Conservation (phyloP, 2,797 vertebrate species). For the Ctenochaetus hawaiiensis region DNA sequence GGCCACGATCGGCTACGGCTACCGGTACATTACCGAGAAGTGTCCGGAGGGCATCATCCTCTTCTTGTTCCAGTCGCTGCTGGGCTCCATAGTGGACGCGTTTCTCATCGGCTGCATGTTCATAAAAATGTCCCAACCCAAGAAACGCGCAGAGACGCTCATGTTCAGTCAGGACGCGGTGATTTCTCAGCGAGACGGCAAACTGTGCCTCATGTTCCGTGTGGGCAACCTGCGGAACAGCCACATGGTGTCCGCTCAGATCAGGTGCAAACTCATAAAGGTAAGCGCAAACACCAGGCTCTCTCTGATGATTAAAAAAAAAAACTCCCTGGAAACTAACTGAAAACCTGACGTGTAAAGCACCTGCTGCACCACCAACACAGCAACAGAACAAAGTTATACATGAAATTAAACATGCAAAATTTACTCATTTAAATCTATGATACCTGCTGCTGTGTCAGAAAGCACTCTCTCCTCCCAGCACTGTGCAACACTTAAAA, state of each 20-base stretch:
- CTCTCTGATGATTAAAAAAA: not conserved
- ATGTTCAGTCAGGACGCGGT: conserved; percentile 93
- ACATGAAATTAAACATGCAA: not conserved
- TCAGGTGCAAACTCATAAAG: conserved; percentile 95
- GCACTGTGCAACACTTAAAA: not conserved
- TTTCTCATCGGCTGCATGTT: conserved; percentile 97
- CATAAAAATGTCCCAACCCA: conserved; percentile 96
- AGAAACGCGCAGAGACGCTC: conserved; percentile 94
- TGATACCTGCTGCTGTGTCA: not conserved
- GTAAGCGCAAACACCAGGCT: conserved; percentile 69
- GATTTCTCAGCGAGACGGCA: conserved; percentile 92
- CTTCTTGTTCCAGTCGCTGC: conserved; percentile 93
- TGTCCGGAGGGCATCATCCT: conserved; percentile 93
- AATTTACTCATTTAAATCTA: not conserved
- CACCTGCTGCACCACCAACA: not conserved
- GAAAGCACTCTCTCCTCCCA: not conserved
- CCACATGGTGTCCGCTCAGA: conserved; percentile 96
- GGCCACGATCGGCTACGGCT: conserved; percentile 93
- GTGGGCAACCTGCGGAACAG: conserved; percentile 95
- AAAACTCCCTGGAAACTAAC: not conserved
- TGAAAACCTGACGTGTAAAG: not conserved
- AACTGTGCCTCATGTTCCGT: conserved; percentile 94
- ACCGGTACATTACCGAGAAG: conserved; percentile 93
- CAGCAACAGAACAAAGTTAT: not conserved
- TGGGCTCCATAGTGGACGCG: conserved; percentile 93